Evolutionary conservation across 1,140 invertebrate genomes (phyloP).

Genomic region (Eubasilissa regina): DNA sequence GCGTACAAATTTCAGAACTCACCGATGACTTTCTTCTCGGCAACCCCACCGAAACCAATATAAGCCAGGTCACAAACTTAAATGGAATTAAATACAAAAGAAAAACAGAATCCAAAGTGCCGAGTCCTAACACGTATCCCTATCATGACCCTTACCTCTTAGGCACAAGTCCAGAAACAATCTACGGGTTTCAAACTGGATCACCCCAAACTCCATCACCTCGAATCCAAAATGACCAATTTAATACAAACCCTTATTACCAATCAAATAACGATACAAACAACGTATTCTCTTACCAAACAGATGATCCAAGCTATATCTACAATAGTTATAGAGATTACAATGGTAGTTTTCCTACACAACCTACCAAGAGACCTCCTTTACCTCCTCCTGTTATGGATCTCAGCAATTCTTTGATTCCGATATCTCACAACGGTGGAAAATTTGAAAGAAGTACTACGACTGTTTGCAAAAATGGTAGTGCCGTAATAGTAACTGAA

Average conservation of each 20-base stretch:
- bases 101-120: constrained; percentile 61
- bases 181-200: constrained; percentile 58
- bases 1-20: constrained; percentile 69
- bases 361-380: constrained; percentile 33
- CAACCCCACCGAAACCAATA: constrained; percentile 42
- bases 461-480: constrained; percentile 66
- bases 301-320: constrained; percentile 11
- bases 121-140: constrained; percentile 43
- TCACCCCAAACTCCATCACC: constrained; percentile 57
- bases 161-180: constrained; percentile 52
- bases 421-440: constrained; percentile 51
- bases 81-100: constrained; percentile 66
- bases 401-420: constrained; percentile 19
- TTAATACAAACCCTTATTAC: not conserved
- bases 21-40: constrained; percentile 69
- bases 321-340: constrained; percentile 35
- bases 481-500: constrained; percentile 67
- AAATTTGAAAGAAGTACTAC: constrained; percentile 61
- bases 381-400: constrained; percentile 33
- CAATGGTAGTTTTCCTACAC: constrained; percentile 3
- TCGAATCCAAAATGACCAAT: constrained; percentile 33
- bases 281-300: constrained; percentile 16
- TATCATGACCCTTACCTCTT: constrained; percentile 57
- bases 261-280: constrained; percentile 27
- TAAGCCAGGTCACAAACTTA: constrained; percentile 52